A percentile compares a stretch with the other conserved stretches of the same genome.
Evolutionary conservation across 2,113 vertebrate species (phyloP).

Genomic region (Burhinus bistriatus): DNA sequence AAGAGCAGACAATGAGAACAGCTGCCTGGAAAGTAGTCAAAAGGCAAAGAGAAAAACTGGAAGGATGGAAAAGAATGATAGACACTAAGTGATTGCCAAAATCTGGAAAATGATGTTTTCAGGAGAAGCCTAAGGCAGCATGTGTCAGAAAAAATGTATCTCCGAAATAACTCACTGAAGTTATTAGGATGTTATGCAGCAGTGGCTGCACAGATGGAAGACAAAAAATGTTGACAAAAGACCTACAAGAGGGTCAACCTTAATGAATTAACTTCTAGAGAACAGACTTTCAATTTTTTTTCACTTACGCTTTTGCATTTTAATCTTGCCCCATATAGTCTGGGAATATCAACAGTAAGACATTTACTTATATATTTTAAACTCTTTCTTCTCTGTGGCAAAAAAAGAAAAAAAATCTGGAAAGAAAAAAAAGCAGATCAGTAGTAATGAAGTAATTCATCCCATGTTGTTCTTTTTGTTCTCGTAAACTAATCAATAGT

Average conservation of each 20-base stretch:
- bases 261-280: neutral
- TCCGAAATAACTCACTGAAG: neutral
- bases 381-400: neutral
- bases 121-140: slow-evolving; percentile 13
- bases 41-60: neutral
- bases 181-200: neutral
- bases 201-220: neutral
- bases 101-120: neutral
- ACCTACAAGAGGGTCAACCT: neutral
- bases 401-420: neutral
- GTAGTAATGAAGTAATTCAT: neutral
- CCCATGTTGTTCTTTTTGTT: neutral
- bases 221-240: neutral
- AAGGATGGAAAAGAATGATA: neutral
- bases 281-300: neutral
- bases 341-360: neutral
- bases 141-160: slow-evolving; percentile 29
- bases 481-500: neutral
- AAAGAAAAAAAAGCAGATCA: neutral
- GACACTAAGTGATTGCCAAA: slow-evolving; percentile 19
- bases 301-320: neutral
- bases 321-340: neutral
- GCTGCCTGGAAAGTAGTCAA: neutral
- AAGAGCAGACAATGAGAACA: neutral
- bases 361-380: neutral